Evolutionary conservation across 2,797 vertebrate species (phyloP).

Genomic region (Pteronotus mesoamericanus): DNA sequence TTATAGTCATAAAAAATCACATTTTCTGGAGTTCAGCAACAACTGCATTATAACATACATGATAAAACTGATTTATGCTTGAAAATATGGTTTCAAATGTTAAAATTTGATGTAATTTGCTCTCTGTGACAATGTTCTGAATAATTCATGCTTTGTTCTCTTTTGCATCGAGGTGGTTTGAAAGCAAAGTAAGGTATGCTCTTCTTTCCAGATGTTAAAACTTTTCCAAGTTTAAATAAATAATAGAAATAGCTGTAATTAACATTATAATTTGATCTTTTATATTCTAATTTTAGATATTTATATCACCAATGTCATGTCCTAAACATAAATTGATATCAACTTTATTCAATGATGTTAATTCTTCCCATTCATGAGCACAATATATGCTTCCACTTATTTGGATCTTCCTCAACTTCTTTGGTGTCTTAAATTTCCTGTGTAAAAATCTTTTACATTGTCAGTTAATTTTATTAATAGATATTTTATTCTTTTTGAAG

Average conservation of each 20-base stretch:
- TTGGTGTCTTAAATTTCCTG: too few species aligned
- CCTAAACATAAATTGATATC: conserved; percentile 58
- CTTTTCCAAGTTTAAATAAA: conserved; percentile 57
- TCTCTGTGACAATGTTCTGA: not conserved
- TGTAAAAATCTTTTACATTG: too few species aligned
- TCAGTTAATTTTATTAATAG: too few species aligned
- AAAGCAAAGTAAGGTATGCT: not conserved
- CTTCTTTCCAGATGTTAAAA: conserved; percentile 52
- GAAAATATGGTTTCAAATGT: not conserved
- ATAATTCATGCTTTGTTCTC: not conserved
- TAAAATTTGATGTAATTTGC: conserved; percentile 45
- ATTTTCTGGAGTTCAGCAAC: conserved; percentile 11
- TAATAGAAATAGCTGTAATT: conserved; percentile 60
- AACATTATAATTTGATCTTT: conserved; percentile 57
- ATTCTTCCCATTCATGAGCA: too few species aligned
- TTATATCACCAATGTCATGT: conserved; percentile 32
- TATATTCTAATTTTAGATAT: conserved; percentile 46
- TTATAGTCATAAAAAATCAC: not conserved
- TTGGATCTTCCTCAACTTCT: too few species aligned
- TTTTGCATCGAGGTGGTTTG: conserved; percentile 47
- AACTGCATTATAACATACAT: not conserved
- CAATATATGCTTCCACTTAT: too few species aligned
- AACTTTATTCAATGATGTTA: not conserved
- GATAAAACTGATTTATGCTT: conserved; percentile 34
- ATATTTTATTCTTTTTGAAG: too few species aligned